phyloP scores from a whole-genome alignment of 2,888 invertebrate species.

The Drosophila fungiperda region DNA sequence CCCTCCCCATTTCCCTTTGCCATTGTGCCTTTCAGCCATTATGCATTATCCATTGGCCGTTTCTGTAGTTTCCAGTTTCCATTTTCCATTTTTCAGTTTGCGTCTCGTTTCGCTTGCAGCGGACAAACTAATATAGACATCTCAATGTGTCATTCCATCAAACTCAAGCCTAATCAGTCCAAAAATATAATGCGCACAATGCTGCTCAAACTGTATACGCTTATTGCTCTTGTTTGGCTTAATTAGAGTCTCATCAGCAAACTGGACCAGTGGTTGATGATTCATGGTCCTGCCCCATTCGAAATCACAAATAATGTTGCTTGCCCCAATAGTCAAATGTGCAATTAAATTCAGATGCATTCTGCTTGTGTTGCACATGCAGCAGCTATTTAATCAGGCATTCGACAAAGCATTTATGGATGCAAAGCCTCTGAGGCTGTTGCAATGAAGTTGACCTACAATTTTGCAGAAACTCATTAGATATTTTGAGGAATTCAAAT shows the following conservation, averaged over 20 bases:
- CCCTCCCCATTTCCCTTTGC: not conserved
- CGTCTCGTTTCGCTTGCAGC: slow-evolving; percentile 17
- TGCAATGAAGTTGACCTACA: not conserved
- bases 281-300: not conserved
- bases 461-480: not conserved
- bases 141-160: not conserved
- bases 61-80: slow-evolving; percentile 2
- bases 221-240: slow-evolving; percentile 2
- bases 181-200: slow-evolving; percentile 36
- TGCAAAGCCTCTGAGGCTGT: not conserved
- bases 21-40: slow-evolving; percentile 8
- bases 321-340: slow-evolving; percentile 49
- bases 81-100: slow-evolving; percentile 16
- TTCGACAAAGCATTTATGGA: slow-evolving; percentile 1
- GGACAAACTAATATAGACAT: not conserved
- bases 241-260: slow-evolving; percentile 11
- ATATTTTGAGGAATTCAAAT: not conserved
- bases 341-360: slow-evolving; percentile 71
- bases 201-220: slow-evolving; percentile 27
- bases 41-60: not conserved
- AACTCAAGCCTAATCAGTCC: slow-evolving; percentile 33
- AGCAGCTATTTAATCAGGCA: slow-evolving; percentile 32
- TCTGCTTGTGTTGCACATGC: slow-evolving; percentile 22
- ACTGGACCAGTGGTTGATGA: slow-evolving; percentile 9
- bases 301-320: slow-evolving; percentile 64